phyloP scores from a whole-genome alignment of 2,888 invertebrate genomes.

The Oscheius sp. region DNA sequence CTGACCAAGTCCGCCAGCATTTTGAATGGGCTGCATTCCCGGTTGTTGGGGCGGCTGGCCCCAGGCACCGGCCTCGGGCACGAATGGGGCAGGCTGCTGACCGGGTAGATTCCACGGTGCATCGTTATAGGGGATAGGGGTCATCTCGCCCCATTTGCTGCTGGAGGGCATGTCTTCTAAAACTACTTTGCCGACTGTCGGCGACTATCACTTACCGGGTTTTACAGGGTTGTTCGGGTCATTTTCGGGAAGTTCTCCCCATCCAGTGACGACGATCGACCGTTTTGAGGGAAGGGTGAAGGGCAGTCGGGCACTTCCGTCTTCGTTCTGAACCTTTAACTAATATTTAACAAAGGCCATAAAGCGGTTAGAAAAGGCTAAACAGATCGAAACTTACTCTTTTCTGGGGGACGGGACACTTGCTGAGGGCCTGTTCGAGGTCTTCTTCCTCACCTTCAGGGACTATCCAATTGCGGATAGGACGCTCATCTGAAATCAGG shows the following conservation, averaged over 20 bases:
- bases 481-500: constrained; percentile 46
- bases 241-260: constrained; percentile 64
- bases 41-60: constrained; percentile 42
- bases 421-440: constrained; percentile 50
- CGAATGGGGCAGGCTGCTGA: constrained; percentile 41
- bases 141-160: constrained; percentile 51
- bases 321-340: constrained; percentile 42
- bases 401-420: constrained; percentile 63
- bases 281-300: constrained; percentile 53
- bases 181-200: neutral
- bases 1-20: constrained; percentile 18
- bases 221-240: constrained; percentile 63
- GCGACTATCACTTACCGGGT: constrained; percentile 25
- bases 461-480: constrained; percentile 56
- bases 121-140: constrained; percentile 39
- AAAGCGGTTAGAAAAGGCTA: neutral
- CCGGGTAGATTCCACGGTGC: constrained; percentile 60
- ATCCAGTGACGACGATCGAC: constrained; percentile 60
- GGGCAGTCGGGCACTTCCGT: constrained; percentile 45
- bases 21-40: constrained; percentile 2
- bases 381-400: constrained; percentile 30
- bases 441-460: constrained; percentile 62
- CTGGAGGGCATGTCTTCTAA: constrained; percentile 37
- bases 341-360: neutral
- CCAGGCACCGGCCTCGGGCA: constrained; percentile 37